A percentile compares a stretch with the other conserved stretches of the same genome.
Conservation (phyloP, 2,113 vertebrate species). For the Toxotes jaculatrix region DNA sequence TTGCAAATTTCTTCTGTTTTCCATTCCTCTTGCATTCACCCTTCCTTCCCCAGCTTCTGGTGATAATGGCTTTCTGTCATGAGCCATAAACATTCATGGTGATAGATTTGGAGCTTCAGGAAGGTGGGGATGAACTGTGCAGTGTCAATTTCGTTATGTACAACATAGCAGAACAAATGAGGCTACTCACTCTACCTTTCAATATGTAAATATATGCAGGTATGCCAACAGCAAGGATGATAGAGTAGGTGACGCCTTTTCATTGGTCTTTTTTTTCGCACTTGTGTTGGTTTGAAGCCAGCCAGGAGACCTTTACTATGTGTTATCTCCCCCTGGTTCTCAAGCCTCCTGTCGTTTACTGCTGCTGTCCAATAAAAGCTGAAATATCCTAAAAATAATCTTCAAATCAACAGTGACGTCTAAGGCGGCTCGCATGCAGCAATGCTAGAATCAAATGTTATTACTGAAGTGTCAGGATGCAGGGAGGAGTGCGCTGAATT, state of each 20-base stretch:
- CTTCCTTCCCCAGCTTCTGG: constrained; percentile 33
- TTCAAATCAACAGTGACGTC: constrained; percentile 27
- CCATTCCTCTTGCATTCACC: constrained; percentile 27
- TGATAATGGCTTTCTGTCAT: constrained; percentile 67
- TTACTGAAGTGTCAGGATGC: constrained; percentile 48
- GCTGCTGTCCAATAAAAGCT: constrained; percentile 1
- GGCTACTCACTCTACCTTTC: constrained; percentile 37
- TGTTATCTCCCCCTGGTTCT: constrained; percentile 6
- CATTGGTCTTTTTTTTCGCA: neutral
- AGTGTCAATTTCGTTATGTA: constrained; percentile 32
- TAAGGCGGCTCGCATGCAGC: neutral
- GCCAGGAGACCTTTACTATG: constrained; percentile 8
- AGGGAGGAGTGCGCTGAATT: constrained; percentile 34
- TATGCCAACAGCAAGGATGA: constrained; percentile 1
- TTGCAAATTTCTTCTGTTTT: constrained; percentile 42
- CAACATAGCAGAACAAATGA: constrained; percentile 50
- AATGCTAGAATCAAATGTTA: constrained; percentile 55
- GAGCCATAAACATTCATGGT: constrained; percentile 45
- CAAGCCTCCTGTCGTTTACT: neutral
- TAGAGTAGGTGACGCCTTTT: constrained; percentile 24
- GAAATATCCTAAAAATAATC: constrained; percentile 11
- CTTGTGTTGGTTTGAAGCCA: neutral
- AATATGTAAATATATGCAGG: constrained; percentile 68
- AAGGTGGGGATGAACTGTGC: constrained; percentile 31
- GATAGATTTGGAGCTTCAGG: constrained; percentile 21